Conservation (phyloP, 2,888 invertebrate species). For the Mimas tiliae region DNA sequence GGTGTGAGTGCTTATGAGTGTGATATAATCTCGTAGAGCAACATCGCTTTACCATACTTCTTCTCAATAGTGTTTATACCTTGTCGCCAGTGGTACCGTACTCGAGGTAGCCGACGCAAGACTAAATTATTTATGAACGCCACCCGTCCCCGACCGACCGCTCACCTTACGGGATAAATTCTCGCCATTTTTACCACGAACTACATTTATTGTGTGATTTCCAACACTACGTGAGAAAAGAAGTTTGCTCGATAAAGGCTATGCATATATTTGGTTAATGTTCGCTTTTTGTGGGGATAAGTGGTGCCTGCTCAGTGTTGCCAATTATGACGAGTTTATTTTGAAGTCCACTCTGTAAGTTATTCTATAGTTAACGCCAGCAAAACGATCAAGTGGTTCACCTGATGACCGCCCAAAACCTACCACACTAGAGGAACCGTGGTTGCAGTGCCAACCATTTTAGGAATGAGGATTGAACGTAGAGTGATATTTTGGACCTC, state of each 20-base stretch:
- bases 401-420: too few species aligned
- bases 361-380: neutral
- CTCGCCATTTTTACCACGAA: constrained; percentile 1
- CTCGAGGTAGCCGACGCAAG: too few species aligned
- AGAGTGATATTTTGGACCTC: too few species aligned
- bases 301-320: neutral
- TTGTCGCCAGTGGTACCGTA: too few species aligned
- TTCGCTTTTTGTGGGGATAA: constrained; percentile 4
- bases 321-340: neutral
- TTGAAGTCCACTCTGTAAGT: neutral
- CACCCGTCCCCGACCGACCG: constrained; percentile 19
- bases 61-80: too few species aligned
- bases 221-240: constrained; percentile 7
- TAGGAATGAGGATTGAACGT: too few species aligned
- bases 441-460: too few species aligned
- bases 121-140: constrained; percentile 58
- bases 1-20: too few species aligned
- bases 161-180: constrained; percentile 15
- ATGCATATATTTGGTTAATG: constrained; percentile 27
- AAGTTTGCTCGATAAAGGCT: constrained; percentile 15
- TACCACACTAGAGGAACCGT: too few species aligned
- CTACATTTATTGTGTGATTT: constrained; percentile 8
- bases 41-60: too few species aligned
- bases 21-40: too few species aligned
- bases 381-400: neutral